Evolutionary conservation across 2,797 vertebrate genomes (phyloP), one percentile per base, ranked within the genome.

Genomic region (Chiloscyllium punctatum): DNA sequence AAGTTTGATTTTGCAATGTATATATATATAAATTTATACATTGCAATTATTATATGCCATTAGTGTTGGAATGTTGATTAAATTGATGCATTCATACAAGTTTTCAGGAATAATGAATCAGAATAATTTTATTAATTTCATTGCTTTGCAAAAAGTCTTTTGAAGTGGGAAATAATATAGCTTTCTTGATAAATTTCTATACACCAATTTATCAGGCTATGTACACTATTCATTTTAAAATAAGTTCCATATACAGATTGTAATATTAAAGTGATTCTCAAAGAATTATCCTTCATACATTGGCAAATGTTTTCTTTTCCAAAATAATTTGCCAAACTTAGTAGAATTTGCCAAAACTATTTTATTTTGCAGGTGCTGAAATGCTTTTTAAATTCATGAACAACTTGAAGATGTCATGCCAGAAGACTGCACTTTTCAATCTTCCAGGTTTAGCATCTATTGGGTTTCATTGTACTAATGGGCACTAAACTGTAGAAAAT

Each of bases 401-500:
- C 51, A 77, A 77, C 8, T 74, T 77, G 74, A 77, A 77, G 94
- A 95, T 57, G 48, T 21, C 48, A 16, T 57, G 71, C 48, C 71
- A 77, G 8, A 33, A 57, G 71, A 33, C 48, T 72, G 48, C 13
- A 72, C 53, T 72, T 48, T 53, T 53, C 71, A 51, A 53, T 15
- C 71, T 51, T 94, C 66, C 25, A 94, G 69, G 69, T 51, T 94
- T 53, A 72, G 25, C 94, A 94, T 48, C 94, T 95, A 77, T n/a
- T n/a, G 94, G 68, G 71, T 95, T 95, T 77, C 37, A 51, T 95
- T 11, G 48, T 21, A 94, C 37, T 77, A 95, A 95, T n/a, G 48
- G 30, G 53, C 4, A 53, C 48, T 95, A 53, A 72, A 48, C 71
- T 95, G 48, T 94, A 72, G 94, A 94, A 94, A 77, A 95, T 77